Conservation (phyloP, 2,888 invertebrate genomes). For the Lepetodrilus schrolli region DNA sequence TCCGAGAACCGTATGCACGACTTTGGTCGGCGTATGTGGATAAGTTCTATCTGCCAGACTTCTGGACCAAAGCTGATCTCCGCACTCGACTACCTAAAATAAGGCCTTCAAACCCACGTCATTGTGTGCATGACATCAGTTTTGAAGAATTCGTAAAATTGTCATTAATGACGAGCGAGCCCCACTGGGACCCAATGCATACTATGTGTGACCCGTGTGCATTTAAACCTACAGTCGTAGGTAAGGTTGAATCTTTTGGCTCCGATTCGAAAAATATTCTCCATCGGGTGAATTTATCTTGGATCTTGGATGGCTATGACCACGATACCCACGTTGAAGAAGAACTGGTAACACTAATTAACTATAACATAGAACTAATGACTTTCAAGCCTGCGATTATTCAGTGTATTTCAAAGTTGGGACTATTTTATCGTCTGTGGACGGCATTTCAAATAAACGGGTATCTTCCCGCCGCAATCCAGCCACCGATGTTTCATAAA, state of each 20-base stretch:
- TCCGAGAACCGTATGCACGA: neutral
- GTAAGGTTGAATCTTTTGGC: neutral
- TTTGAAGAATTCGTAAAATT: neutral
- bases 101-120: neutral
- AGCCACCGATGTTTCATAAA: neutral
- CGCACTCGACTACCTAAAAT: neutral
- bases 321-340: neutral
- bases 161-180: neutral
- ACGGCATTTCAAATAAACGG: conserved; percentile 32
- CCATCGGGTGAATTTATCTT: neutral
- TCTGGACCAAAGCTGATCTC: neutral
- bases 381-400: neutral
- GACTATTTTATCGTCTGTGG: conserved; percentile 24
- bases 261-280: neutral
- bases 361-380: neutral
- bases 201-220: neutral
- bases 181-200: conserved; percentile 9
- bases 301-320: conserved; percentile 3
- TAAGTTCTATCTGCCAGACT: conserved; percentile 11
- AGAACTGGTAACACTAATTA: neutral
- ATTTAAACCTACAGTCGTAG: neutral
- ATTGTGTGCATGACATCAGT: neutral
- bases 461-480: neutral
- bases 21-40: conserved; percentile 9
- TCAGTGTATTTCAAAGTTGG: neutral